Evolutionary conservation across 2,888 invertebrate species (phyloP), one percentile per base, ranked within the genome.

Genomic region (Drosophila ustulata): DNA sequence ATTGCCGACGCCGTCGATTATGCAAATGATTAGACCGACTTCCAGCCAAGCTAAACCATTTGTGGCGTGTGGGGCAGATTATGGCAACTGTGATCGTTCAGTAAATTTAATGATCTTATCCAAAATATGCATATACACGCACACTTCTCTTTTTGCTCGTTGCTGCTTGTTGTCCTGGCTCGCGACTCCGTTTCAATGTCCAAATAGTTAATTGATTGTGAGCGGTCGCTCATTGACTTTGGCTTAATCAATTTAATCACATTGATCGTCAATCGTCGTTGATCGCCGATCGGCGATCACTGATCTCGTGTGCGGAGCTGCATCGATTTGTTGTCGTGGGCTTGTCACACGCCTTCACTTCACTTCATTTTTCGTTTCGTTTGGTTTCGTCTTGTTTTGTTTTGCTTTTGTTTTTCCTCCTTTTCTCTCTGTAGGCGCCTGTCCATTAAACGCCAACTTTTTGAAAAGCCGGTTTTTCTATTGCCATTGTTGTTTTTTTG

Each of bases 161-260:
- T 52, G 43, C 5, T 8, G 23, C 7, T 3, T 52, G 23, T 34
- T 1, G 32, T 51, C 9, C 13, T 25, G 39, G 26, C 26, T 62
- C 62, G n/a, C n/a, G 37, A 37, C 59, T 69, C 47, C 57, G 51
- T 61, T 69, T 66, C 68, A 86, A 66, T 77, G 72, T 75, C 87
- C 75, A 64, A 69, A 71, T 66, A 70, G 65, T 88, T 82, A 82
- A 82, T 82, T 87, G 88, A 82, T 88, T 88, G 87, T 72, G 80
- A 82, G 80, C 82, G 82, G 71, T 64, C 85, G 88, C 88, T 71
- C 80, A 70, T 80, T 83, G 88, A 88, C 83, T 83, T 82, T 80
- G 83, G 68, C 37, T 70, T 80, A 84, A 87, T 82, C 87, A 87
- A 78, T 72, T 83, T 86, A 76, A 77, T 80, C 63, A 64, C 37